Evolutionary conservation across 2,113 vertebrate species (phyloP), one percentile per base, ranked within the genome.

Genomic region (Herpailurus yagouaroundi): DNA sequence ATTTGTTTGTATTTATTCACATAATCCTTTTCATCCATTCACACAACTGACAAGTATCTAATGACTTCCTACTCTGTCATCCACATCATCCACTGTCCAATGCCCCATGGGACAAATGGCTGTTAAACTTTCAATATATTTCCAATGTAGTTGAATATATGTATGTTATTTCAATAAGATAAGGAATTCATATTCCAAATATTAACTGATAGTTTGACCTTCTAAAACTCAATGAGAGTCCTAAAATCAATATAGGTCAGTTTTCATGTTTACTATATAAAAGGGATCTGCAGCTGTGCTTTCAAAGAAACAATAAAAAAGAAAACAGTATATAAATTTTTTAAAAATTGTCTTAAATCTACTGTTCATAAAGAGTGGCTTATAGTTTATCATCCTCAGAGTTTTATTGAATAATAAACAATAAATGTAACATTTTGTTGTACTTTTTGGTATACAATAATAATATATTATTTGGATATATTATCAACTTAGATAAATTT

Each of bases 121-220:
- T 77, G 92, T 74, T 85, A 68, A 79, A 66, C 23, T 63, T 82
- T 83, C 25, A 63, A 9, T 60, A 9, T 77, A n/a, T 31, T 83
- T 48, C 48, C 41, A 31, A 27, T 71, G 60, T 83, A 18, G 36
- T 69, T 88, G 63, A 88, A 33, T 60, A 55, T 69, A 52, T 66
- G 36, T 48, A 83, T 23, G 29, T 89, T 90, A 94, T 71, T 89
- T 90, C 71, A 93, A 64, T 84, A 76, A 95, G 11, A 16, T 71
- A 94, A 85, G 13, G 19, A 9, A 38, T 69, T 52, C 45, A 4
- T 91, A 69, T 88, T 79, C 50, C 16, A 55, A 16, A 84, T 88
- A 63, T 83, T 55, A 80, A 68, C 55, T 74, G 84, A 69, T 25
- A 73, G 9, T 71, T 68, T 27, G 19, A 73, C 21, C 80, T 87